phyloP scores from a whole-genome alignment of 2,888 invertebrate genomes.

The Drosophila greeni region DNA sequence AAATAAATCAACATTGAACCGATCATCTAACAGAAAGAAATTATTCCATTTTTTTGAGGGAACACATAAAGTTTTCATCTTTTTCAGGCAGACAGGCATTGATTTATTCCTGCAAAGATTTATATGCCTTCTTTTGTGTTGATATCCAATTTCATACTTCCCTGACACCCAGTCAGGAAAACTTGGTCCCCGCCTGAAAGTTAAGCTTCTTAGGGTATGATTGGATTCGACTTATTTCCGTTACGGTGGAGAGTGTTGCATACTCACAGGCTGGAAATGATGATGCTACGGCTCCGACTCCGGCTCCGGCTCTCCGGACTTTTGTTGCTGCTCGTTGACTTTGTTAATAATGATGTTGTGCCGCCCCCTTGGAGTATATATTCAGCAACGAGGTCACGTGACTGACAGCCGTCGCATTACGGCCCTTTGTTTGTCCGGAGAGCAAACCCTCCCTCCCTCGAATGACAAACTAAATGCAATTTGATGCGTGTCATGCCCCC shows the following conservation, averaged over 20 bases:
- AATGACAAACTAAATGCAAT: conserved; percentile 71
- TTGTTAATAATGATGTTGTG: conserved; percentile 66
- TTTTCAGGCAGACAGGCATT: conserved; percentile 13
- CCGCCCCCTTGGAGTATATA: conserved; percentile 44
- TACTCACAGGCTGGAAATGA: conserved; percentile 30
- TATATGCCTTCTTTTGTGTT: conserved; percentile 28
- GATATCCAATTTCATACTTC: conserved; percentile 34
- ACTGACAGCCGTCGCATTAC: conserved; percentile 48
- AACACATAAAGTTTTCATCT: conserved; percentile 26
- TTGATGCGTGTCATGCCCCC: conserved; percentile 66
- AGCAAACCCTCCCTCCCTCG: background rate
- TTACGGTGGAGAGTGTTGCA: conserved; percentile 37
- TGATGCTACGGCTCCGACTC: conserved; percentile 20
- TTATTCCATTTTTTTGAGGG: background rate
- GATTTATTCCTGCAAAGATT: conserved; percentile 27
- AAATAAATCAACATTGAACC: background rate
- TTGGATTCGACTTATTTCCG: conserved; percentile 44
- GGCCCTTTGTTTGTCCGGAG: conserved; percentile 37
- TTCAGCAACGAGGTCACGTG: conserved; percentile 65
- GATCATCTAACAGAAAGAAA: background rate
- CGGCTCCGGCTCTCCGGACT: conserved; percentile 30
- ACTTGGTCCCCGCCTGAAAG: conserved; percentile 5
- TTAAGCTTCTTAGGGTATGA: conserved; percentile 42
- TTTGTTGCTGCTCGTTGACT: conserved; percentile 58
- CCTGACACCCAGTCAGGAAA: conserved; percentile 8